Evolutionary conservation across 2,797 vertebrate species (phyloP), one percentile per base, ranked within the genome.

Genomic region (Morelia viridis): DNA sequence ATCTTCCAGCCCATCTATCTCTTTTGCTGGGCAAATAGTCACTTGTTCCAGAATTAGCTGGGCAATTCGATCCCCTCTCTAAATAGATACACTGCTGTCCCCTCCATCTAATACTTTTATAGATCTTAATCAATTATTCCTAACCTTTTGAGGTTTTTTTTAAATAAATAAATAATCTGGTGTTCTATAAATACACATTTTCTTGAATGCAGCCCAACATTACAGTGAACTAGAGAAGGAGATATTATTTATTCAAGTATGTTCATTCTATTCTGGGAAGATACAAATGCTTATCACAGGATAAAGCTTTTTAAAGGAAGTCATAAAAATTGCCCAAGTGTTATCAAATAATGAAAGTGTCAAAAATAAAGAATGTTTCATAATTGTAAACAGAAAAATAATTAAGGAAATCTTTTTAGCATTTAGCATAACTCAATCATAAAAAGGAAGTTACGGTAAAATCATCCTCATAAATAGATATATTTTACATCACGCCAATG

Each of bases 211-310:
- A 87, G 11, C 13, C 64, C 8, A 8, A 13, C 50, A 19, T 60
- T 61, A 5, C 61, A 90, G 60, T 87, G 68, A 92, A 85, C 10
- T 65, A 84, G 41, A 83, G 61, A 35, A 56, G 89, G 92, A 56
- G 83, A 53, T 89, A 88, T 93, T 65, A 90, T 92, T 93, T 92
- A 60, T 12, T 85, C 62, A 50, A n/a, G 88, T 92, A 90, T 91
- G 60, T 35, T 58, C 85, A 22, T 68, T 90, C 31, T 2, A n/a
- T 35, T 87, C n/a, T 19, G 88, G 89, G 2, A 84, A n/a, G 28
- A 83, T 91, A 31, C 64, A 61, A 68, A 93, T 64, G 60, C 65
- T 22, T 80, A 22, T 91, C 3, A 89, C 35, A 24, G 26, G 89
- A 84, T 88, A 90, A 91, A 90, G 46, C 53, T 61, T 84, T 84